Conservation (phyloP, 2,113 vertebrate genomes). For the Perca fluviatilis region DNA sequence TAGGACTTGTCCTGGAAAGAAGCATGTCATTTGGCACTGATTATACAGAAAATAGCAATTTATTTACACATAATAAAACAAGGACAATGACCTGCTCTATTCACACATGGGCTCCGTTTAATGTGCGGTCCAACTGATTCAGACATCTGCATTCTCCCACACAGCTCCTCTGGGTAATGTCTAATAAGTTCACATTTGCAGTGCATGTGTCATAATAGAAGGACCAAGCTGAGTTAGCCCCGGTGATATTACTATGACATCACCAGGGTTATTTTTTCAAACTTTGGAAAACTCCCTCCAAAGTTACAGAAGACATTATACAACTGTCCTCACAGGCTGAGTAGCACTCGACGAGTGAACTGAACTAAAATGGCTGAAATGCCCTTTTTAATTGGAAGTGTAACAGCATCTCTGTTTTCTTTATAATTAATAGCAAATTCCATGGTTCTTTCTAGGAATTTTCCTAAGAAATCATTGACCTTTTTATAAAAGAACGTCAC, state of each 20-base stretch:
- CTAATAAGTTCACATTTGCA: too few species aligned
- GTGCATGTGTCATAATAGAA: too few species aligned
- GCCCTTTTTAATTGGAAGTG: background rate
- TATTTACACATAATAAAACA: too few species aligned
- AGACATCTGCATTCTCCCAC: too few species aligned
- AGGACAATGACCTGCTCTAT: too few species aligned
- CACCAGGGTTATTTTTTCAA: background rate
- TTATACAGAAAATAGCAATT: background rate
- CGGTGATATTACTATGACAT: background rate
- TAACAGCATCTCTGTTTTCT: background rate
- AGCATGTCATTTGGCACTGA: background rate
- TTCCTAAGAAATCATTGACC: background rate
- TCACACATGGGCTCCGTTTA: too few species aligned
- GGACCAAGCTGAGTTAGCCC: background rate
- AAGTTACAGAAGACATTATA: background rate
- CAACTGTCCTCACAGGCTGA: background rate
- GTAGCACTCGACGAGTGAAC: background rate
- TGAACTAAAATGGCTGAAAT: background rate
- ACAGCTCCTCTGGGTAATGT: too few species aligned
- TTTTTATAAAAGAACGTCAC: background rate
- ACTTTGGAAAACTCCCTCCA: background rate
- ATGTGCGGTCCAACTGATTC: too few species aligned
- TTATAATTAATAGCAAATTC: background rate
- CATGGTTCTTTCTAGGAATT: too few species aligned
- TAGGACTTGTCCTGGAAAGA: background rate